Conservation (phyloP, 2,888 invertebrate genomes). For the Lutraria lutraria region DNA sequence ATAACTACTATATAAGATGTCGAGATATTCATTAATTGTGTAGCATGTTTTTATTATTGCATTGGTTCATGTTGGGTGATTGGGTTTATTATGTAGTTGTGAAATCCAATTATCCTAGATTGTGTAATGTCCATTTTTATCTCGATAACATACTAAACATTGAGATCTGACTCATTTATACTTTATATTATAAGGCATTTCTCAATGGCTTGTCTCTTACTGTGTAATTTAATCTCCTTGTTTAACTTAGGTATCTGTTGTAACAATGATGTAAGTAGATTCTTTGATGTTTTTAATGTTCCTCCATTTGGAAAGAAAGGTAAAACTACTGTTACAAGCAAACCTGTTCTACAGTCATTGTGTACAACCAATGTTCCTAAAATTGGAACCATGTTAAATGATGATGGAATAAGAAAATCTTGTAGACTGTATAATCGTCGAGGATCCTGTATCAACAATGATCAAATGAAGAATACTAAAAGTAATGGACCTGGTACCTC, state of each 20-base stretch:
- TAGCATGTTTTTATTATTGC: too few species aligned
- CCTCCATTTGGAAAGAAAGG: neutral
- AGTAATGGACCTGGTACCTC: neutral
- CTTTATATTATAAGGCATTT: too few species aligned
- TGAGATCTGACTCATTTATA: too few species aligned
- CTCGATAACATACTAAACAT: too few species aligned
- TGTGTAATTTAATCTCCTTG: neutral
- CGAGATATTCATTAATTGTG: too few species aligned
- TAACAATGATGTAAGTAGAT: conserved; percentile 4
- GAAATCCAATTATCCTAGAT: too few species aligned
- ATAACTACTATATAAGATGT: too few species aligned
- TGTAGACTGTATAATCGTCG: neutral
- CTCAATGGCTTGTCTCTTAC: too few species aligned
- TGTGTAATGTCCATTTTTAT: too few species aligned
- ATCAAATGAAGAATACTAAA: neutral
- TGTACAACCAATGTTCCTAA: neutral
- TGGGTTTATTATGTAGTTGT: too few species aligned
- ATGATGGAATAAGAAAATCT: conserved; percentile 1
- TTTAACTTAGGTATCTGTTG: neutral
- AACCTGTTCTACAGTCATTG: neutral
- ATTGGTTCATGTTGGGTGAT: too few species aligned
- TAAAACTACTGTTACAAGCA: neutral
- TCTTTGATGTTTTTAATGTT: neutral
- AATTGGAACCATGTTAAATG: neutral
- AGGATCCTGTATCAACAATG: neutral